Percentiles rank a stretch among this genome's conserved stretches.
Conservation (phyloP, 1,140 invertebrate genomes). For the Chlorops oryzae region DNA sequence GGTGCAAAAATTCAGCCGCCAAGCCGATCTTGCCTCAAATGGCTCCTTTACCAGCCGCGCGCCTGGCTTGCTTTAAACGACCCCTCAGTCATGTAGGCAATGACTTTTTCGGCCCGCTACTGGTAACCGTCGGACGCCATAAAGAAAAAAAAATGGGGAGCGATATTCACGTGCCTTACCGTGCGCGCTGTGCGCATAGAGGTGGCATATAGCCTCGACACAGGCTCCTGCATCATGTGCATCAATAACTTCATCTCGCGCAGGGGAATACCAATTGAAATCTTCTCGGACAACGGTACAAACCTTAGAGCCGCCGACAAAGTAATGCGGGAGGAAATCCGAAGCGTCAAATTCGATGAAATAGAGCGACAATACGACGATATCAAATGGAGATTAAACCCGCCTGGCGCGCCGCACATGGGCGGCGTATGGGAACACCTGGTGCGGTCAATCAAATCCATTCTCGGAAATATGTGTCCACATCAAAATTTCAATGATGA, state of each 20-base stretch:
- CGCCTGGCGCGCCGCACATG: slow-evolving; percentile 31
- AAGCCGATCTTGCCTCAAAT: slow-evolving; percentile 7
- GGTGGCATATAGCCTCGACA: slow-evolving; percentile 12
- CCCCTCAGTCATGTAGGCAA: slow-evolving; percentile 9
- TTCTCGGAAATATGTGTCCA: slow-evolving; percentile 16
- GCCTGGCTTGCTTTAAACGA: slow-evolving; percentile 2
- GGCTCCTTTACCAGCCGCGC: slow-evolving; percentile 2
- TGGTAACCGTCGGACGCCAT: slow-evolving; percentile 16
- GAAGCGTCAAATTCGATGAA: slow-evolving; percentile 1
- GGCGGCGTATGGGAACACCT: slow-evolving; percentile 25
- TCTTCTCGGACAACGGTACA: slow-evolving; percentile 42
- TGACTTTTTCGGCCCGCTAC: slow-evolving; percentile 16
- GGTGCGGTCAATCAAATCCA: slow-evolving; percentile 12
- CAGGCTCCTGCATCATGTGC: slow-evolving; percentile 16
- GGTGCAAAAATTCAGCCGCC: background rate
- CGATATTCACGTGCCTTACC: slow-evolving; percentile 21
- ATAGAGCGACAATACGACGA: background rate
- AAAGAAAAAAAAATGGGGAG: slow-evolving; percentile 23
- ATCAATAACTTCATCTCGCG: too few relatives aligned
- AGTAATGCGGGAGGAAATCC: slow-evolving; percentile 16
- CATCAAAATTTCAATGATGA: too few relatives aligned
- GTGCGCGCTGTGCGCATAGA: slow-evolving; percentile 22
- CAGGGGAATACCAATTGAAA: slow-evolving; percentile 19
- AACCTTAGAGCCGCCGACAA: slow-evolving; percentile 37
- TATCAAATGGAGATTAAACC: slow-evolving; percentile 31